Base-by-base conservation (phyloP, 1,140 invertebrate genomes). In the Zaprionus nigranus region DNA sequence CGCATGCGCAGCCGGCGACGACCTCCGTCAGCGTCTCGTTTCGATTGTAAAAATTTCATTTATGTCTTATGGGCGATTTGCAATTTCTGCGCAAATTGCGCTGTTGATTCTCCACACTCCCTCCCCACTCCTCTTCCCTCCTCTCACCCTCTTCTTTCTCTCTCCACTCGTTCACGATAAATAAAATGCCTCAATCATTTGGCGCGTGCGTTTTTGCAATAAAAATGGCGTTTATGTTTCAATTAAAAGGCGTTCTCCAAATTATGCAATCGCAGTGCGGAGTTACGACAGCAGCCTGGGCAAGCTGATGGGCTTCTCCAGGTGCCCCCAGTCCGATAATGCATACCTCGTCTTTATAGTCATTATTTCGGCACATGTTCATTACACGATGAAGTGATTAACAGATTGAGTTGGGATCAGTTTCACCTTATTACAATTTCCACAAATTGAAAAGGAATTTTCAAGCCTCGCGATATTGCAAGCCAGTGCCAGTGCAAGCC, bases 31-130 rank as follows among this genome's bases (percentile, higher is more conserved):
- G 28, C 43, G 75, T 70, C 67, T 79, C 69, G 71, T 72, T 81
- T 88, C 85, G 85, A 85, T 85, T 85, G 85, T 90, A 90, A 90
- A 90, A 90, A 90, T 90, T 90, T 82, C 82, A 90, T 90, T 90
- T 82, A 90, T 90, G 79, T 74, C 78, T 90, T 90, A 90, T 90
- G 82, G 79, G 51, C 84, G 78, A 87, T 87, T 87, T 84, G 85
- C 81, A 88, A 87, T 87, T 88, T 88, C 81, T 88, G 78, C 71
- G 83, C 78, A 80, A 87, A 84, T 88, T 72, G 67, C 72, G 58
- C 22, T 17, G 69, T 26, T 49, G 66, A 67, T 74, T 43, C 40
- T n/a, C 5, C 30, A 34, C 76, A 30, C 26, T 63, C 1, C 51
- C 1, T 15, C 13, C 26, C 20, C 5, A 15, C 28, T 20, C 13